Evolutionary conservation across 2,113 vertebrate genomes (phyloP).

Genomic region (Leptodactylus fuscus): DNA sequence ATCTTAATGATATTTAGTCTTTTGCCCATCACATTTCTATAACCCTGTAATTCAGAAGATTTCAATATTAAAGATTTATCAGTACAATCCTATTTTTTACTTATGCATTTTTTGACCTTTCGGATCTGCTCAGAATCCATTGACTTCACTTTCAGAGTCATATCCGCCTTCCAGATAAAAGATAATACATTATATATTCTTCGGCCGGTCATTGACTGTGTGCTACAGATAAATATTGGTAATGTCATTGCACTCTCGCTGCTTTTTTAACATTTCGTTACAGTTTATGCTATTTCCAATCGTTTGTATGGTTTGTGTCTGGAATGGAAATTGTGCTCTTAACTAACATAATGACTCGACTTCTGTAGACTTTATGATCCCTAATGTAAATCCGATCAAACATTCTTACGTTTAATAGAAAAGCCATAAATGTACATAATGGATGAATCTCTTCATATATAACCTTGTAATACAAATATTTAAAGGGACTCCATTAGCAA

Average conservation of each 20-base stretch:
- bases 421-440: neutral
- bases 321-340: constrained; percentile 14
- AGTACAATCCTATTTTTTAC: neutral
- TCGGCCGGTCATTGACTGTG: neutral
- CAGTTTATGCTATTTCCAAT: constrained; percentile 29
- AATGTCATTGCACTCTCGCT: constrained; percentile 20
- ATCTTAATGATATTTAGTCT: neutral
- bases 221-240: constrained; percentile 18
- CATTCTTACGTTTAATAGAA: neutral
- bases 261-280: constrained; percentile 14
- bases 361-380: neutral
- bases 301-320: constrained; percentile 26
- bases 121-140: neutral
- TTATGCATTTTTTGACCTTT: constrained; percentile 43
- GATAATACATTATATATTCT: neutral
- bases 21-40: neutral
- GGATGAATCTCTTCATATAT: neutral
- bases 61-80: neutral
- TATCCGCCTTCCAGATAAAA: constrained; percentile 26
- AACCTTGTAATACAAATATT: neutral
- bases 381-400: neutral
- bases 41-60: neutral
- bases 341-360: neutral
- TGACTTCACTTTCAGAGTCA: neutral
- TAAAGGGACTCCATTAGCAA: too few relatives aligned